phyloP scores from a whole-genome alignment of 2,888 invertebrate species.

The Hipparchia semele region DNA sequence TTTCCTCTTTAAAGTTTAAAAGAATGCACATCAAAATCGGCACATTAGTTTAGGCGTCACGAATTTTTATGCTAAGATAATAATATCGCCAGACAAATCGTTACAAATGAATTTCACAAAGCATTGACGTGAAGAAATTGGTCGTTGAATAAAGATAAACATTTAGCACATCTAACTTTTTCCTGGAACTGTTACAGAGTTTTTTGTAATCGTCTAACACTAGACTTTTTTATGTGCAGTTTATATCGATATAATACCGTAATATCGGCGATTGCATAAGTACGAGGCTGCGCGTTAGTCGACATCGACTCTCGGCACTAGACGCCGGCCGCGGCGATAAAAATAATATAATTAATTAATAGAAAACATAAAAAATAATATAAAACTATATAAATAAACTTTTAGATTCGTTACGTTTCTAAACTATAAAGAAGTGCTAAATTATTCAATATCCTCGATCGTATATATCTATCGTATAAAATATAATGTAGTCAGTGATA shows the following conservation, averaged over 20 bases:
- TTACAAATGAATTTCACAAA: too few relatives aligned
- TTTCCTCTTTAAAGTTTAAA: too few relatives aligned
- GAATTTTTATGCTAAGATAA: too few relatives aligned
- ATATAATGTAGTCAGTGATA: not conserved
- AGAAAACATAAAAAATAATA: conserved; percentile 4
- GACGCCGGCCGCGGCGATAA: conserved; percentile 57
- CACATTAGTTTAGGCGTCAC: too few relatives aligned
- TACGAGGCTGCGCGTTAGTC: conserved; percentile 60
- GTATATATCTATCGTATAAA: not conserved
- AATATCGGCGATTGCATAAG: conserved; percentile 69
- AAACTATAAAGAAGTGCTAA: not conserved
- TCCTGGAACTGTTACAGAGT: conserved; percentile 29
- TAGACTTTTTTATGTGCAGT: conserved; percentile 48
- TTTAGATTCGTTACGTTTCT: not conserved
- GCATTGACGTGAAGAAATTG: too few relatives aligned
- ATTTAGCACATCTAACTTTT: conserved; percentile 20
- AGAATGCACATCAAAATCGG: too few relatives aligned
- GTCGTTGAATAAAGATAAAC: not conserved
- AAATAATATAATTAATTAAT: conserved; percentile 11
- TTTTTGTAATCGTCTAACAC: conserved; percentile 43
- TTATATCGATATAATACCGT: conserved; percentile 66
- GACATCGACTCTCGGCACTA: conserved; percentile 51
- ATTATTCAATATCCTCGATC: not conserved
- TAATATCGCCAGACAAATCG: too few relatives aligned
- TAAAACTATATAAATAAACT: conserved; percentile 9